A percentile compares a stretch with the other conserved stretches of the same genome.
Conservation (phyloP, 2,113 vertebrate species). For the Beaufortia kweichowensis region DNA sequence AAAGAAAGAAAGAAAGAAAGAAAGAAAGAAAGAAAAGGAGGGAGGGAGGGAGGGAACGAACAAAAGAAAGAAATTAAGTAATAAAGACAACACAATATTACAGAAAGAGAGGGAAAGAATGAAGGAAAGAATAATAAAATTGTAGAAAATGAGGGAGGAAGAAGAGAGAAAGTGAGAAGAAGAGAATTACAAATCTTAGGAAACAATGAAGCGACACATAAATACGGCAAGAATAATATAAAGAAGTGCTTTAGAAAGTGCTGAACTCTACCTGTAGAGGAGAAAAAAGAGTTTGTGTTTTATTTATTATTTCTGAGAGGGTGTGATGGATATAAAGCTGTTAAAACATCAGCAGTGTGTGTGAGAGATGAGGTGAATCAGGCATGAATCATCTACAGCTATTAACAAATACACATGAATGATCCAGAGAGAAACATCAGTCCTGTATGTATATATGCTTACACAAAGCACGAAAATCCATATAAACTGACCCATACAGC, state of each 20-base stretch:
- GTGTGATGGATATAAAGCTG: too few species aligned
- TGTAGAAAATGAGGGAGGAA: not conserved
- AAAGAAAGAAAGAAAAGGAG: not conserved
- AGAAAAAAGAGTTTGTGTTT: too few species aligned
- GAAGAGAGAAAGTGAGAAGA: not conserved
- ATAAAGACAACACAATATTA: not conserved
- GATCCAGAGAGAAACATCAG: not conserved
- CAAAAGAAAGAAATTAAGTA: not conserved
- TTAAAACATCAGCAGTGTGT: conserved; percentile 23
- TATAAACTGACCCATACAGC: conserved; percentile 78
- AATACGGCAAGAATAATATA: too few species aligned
- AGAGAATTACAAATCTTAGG: not conserved
- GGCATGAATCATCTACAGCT: conserved; percentile 47
- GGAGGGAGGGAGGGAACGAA: not conserved
- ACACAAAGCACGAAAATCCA: conserved; percentile 23
- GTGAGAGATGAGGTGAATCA: conserved; percentile 43
- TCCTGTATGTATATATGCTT: not conserved
- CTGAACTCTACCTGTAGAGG: too few species aligned
- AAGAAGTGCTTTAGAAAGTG: too few species aligned
- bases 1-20: not conserved
- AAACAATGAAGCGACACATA: too few species aligned
- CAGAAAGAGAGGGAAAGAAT: not conserved
- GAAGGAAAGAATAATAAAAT: not conserved
- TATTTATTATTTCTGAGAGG: too few species aligned
- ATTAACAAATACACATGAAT: conserved; percentile 17